These are phyloP conservation scores for Myotis yumanensis DNA, from an alignment of 2,113 vertebrate genomes.

Conservation along the genomic window DNA sequence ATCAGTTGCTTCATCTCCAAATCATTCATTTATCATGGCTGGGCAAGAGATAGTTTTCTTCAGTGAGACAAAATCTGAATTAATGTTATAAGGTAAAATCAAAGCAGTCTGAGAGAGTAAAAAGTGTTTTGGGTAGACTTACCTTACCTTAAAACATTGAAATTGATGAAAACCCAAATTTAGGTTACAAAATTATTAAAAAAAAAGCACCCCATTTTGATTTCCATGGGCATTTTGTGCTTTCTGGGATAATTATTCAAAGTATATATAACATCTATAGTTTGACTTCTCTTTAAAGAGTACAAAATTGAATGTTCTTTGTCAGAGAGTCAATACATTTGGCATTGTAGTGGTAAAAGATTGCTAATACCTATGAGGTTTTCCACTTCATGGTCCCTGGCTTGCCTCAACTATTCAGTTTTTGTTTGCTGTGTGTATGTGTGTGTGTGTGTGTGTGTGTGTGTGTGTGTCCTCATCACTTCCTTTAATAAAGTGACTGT, in stretches of 20 bases:
- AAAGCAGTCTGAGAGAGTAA: background rate
- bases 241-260: constrained; percentile 14
- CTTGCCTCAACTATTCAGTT: background rate
- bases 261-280: background rate
- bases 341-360: background rate
- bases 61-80: constrained; percentile 53
- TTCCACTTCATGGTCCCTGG: background rate
- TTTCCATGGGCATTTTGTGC: constrained; percentile 12
- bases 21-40: constrained; percentile 23
- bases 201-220: background rate
- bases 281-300: background rate
- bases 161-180: constrained; percentile 24
- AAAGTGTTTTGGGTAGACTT: background rate
- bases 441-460: background rate
- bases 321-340: background rate
- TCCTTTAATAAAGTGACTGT: background rate
- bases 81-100: background rate
- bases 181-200: background rate
- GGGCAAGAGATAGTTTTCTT: constrained; percentile 62
- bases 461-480: background rate
- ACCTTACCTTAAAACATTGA: background rate
- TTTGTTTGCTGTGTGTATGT: background rate
- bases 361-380: background rate
- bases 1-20: constrained; percentile 59
- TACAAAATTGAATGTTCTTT: constrained; percentile 5